These are phyloP conservation scores for Alviniconcha marisindica DNA, from an alignment of 1,140 invertebrate genomes.

Conservation along the genomic window DNA sequence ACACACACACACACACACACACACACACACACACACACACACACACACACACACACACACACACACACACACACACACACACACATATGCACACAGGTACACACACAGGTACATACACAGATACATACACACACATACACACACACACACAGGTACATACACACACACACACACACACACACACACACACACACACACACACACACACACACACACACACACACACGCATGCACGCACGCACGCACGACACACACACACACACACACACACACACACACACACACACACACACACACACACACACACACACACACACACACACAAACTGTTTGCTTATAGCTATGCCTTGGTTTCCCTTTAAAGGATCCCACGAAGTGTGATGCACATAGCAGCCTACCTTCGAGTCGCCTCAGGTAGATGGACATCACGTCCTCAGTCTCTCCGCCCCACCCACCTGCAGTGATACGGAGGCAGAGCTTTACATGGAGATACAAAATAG, in stretches of 20 bases:
- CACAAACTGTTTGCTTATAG: not conserved
- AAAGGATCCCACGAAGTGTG: not conserved
- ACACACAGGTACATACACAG: no score
- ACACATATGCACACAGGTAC: no score
- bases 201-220: no score
- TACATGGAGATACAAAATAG: not conserved
- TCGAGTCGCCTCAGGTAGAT: no score
- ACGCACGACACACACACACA: not conserved
- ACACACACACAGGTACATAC: no score
- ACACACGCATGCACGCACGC: no score
- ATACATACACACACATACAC: not conserved
- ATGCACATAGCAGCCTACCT: not conserved
- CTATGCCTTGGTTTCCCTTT: not conserved
- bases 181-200: no score
- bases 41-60: conserved; percentile 17
- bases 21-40: not conserved
- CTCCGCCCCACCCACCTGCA: no score
- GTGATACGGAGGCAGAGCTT: not conserved
- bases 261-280: conserved; percentile 1
- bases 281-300: not conserved
- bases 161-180: no score
- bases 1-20: conserved; percentile 24
- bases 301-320: not conserved
- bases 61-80: conserved; percentile 24
- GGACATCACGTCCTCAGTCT: no score